A percentile compares a stretch with the other conserved stretches of the same genome.
Evolutionary conservation across 2,797 vertebrate species (phyloP).

Genomic region (Amblyraja radiata): DNA sequence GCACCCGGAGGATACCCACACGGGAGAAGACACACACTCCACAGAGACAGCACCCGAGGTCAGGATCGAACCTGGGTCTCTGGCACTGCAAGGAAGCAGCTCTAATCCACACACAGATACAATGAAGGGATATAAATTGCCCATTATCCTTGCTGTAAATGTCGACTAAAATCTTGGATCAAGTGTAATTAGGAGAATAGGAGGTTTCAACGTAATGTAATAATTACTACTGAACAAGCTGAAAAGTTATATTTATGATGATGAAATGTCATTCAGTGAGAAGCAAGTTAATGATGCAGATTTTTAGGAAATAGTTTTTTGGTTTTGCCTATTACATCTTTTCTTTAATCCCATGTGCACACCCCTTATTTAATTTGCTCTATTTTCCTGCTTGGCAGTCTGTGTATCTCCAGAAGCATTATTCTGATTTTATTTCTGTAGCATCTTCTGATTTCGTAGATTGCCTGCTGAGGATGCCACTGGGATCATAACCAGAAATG

Average conservation of each 20-base stretch:
- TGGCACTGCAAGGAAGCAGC: too few species aligned
- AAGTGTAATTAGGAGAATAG: background rate
- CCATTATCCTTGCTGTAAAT: background rate
- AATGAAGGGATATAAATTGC: background rate
- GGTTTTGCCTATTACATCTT: background rate
- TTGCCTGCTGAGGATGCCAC: background rate
- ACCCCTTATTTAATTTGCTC: background rate
- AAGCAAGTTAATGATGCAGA: background rate
- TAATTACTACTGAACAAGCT: background rate
- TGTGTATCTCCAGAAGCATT: background rate
- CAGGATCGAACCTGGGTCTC: too few species aligned
- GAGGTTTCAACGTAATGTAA: background rate
- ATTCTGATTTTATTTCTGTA: background rate
- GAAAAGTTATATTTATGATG: background rate
- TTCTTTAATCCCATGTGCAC: background rate
- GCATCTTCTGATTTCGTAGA: background rate
- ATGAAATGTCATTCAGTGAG: background rate
- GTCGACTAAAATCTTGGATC: background rate
- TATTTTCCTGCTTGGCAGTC: background rate
- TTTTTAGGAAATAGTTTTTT: background rate
- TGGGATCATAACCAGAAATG: background rate
- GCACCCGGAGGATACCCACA: too few species aligned
- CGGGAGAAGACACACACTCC: too few species aligned
- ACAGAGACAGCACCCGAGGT: too few species aligned
- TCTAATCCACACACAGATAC: background rate